These are phyloP conservation scores for Delphinus delphis DNA, from an alignment of 2,113 vertebrate genomes.

Conservation along the genomic window DNA sequence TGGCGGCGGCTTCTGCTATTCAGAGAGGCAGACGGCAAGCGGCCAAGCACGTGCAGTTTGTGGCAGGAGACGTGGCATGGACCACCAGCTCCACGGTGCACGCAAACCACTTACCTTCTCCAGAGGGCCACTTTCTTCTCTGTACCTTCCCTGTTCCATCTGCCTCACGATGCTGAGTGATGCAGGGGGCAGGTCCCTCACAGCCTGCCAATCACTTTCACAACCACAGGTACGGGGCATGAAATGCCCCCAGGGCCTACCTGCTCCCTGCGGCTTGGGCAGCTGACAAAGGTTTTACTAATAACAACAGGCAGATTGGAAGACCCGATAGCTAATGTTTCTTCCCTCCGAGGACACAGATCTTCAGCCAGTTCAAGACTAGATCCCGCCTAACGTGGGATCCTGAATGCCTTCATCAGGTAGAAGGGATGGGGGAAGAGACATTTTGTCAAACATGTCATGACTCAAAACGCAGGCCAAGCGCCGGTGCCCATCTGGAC, in stretches of 20 bases:
- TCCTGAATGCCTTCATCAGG: not conserved
- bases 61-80: accelerated
- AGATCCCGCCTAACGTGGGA: not conserved
- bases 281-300: not conserved
- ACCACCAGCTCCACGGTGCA: not conserved
- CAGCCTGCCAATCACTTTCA: not conserved
- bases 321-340: not conserved
- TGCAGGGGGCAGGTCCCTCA: not conserved
- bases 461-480: not conserved
- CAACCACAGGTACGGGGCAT: not conserved
- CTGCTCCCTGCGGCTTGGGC: not conserved
- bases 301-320: not conserved
- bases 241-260: not conserved
- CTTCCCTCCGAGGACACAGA: not conserved
- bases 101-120: not conserved
- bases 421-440: not conserved
- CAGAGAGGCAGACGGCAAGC: not conserved
- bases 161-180: not conserved
- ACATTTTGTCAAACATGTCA: not conserved
- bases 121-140: not conserved
- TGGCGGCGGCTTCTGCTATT: not conserved
- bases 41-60: not conserved
- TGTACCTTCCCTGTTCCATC: not conserved
- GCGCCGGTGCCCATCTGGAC: not conserved
- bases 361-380: not conserved